Base-by-base conservation (phyloP, 2,888 invertebrate genomes). In the Acanthopleura granulata region DNA sequence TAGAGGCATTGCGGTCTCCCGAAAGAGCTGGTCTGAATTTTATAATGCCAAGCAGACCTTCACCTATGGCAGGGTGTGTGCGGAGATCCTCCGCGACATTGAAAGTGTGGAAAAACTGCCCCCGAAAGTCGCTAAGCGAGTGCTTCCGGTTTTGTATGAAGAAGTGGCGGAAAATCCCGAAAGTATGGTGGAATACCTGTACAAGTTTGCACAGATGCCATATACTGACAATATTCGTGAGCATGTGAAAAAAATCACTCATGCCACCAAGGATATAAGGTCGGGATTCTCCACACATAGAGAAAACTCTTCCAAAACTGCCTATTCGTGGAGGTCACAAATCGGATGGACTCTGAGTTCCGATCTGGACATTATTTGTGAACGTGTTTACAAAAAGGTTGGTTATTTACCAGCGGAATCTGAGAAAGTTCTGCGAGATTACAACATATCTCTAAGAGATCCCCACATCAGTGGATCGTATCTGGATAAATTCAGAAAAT, bases 51-150 rank as follows among this genome's bases (percentile, higher is more conserved):
- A 66, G 25, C 3, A 6, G 66, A 27, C 22, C 25, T 66, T 66
- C 66, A 66, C 66, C 18, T 6, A 12, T 15, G 66, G 66, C 16
- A 22, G 66, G 29, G 66, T 66, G 25, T 66, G 66, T 66, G 66
- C 66, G 66, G 66, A 66, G 29, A 66, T 66, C 12, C 66, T 66
- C 16, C 66, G 66, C 22, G 66, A 66, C 29, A 66, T 66, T 25
- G 66, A 66, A 66, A 66, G 22, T 6, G 66, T 66, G 3, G 66
- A 66, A 66, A 66, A 27, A 22, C 16, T 66, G 1, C 22, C 18
- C 3, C 22, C 27, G 27, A 6, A 66, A 27, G 18, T 66, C 22
- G 29, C 27, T 27, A 27, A 66, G 27, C 66, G 66, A 66, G 29
- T 66, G 16, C 14, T 66, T 27, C 66, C 66, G 66, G 66, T 66